Evolutionary conservation across 2,113 vertebrate genomes (phyloP), one percentile per base, ranked within the genome.

Genomic region (Vombatus ursinus): DNA sequence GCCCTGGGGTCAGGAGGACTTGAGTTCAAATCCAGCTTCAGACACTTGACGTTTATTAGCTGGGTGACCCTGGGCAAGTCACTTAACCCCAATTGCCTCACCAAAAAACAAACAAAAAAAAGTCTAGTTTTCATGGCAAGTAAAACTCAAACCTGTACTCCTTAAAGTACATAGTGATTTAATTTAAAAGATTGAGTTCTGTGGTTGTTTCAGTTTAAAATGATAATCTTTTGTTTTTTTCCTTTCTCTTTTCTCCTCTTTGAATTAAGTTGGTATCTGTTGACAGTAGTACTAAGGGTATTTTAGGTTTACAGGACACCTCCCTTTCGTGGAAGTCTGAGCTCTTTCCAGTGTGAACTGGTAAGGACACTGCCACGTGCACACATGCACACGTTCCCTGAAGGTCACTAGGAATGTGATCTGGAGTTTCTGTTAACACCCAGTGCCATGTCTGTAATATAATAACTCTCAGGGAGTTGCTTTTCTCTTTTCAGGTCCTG

Each of bases 401-500:
- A 68, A 61, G 28, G 28, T 61, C 57, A 61, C 61, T 68, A 37
- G 61, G 31, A 68, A 37, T 68, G 31, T 37, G 61, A 68, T 68
- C 61, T 37, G 61, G 31, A 37, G 61, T 68, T 68, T 68, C 61
- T 68, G 31, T 31, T 68, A 5, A 16, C 44, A 0, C 28, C 31
- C 28, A 12, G 44, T 68, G 31, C 90, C 54, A 31, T 50, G 90
- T 52, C n/a, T 52, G 68, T 12, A 23, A 68, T 6, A 12, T 37
- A 16, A 68, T 2, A 94, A 5, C 84, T 28, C 47, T 91, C 3
- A 49, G 51, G 52, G n/a, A 48, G 61, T 25, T 94, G 48, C 3
- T 10, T 95, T 95, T 91, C 92, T 95, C 91, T 94, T 97, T 97
- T 77, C 97, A 99, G 99, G 99, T 94, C 98, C 99, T n/a, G 96